These are phyloP conservation scores for Malurus elegans DNA, from an alignment of 2,113 vertebrate genomes.

Conservation along the genomic window DNA sequence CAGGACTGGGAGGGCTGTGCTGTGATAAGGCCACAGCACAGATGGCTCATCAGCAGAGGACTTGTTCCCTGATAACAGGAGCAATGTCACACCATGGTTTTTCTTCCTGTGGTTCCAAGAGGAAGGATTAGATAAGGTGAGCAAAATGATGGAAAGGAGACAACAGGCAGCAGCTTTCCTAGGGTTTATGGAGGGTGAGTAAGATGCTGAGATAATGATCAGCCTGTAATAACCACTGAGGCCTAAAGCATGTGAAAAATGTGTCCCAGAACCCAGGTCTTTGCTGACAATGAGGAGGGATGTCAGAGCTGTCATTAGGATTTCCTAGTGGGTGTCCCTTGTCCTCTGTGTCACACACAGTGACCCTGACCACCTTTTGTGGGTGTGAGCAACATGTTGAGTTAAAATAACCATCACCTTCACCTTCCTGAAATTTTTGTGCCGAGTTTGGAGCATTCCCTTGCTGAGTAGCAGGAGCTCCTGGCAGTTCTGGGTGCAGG, in stretches of 20 bases:
- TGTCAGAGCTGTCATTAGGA: neutral
- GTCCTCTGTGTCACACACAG: neutral
- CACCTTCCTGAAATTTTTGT: neutral
- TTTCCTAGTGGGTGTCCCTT: neutral
- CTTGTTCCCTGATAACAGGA: neutral
- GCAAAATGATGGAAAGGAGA: neutral
- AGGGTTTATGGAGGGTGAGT: neutral
- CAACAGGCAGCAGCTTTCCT: neutral
- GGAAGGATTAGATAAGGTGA: conserved; percentile 7
- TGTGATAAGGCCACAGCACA: conserved; percentile 24
- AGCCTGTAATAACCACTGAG: neutral
- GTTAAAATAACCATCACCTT: neutral
- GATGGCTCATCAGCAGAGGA: conserved; percentile 11
- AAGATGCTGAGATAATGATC: conserved; percentile 26
- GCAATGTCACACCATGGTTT: neutral
- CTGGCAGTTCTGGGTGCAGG: rapidly evolving
- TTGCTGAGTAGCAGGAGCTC: neutral
- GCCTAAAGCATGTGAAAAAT: conserved; percentile 4
- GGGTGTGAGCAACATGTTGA: neutral
- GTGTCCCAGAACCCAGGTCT: neutral
- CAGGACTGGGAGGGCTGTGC: neutral
- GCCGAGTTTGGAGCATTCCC: neutral
- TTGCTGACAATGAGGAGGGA: neutral
- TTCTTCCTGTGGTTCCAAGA: neutral
- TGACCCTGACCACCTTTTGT: neutral